Evolutionary conservation across 1,140 invertebrate genomes (phyloP), one percentile per base, ranked within the genome.

Genomic region (Scylla paramamosain): DNA sequence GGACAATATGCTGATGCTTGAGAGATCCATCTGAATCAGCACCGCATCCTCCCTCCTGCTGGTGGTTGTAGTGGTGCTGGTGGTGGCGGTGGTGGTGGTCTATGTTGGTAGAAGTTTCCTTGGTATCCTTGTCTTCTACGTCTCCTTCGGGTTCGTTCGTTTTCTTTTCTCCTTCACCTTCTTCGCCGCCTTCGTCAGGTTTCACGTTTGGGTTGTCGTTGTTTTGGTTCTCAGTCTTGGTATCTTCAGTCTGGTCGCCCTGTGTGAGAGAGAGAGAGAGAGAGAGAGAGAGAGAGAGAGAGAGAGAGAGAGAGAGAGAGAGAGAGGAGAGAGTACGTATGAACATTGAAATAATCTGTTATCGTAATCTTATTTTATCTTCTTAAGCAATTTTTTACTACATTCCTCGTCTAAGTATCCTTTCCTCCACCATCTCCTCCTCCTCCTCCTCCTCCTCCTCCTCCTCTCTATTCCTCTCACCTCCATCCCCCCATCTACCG

Each of bases 301-400:
- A 87, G 16, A n/a, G 84, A 87, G 20, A 87, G 84, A 87, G 16
- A 87, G 84, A n/a, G 84, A 87, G 16, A 87, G 84, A 29, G 84
- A 87, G 16, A 87, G 16, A 87, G 28, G 3, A 87, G 16, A 87
- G 28, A 12, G 28, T 39, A 39, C 39, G 39, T 39, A 39, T 39
- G 39, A 39, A 39, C 39, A 39, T 39, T 39, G 39, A 39, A 39
- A 39, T 39, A 39, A 39, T 39, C 39, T 39, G 39, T 6, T 39
- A 39, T 39, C 39, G 39, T 39, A 39, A 2, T 1, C 39, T 2
- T 6, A 39, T 39, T 39, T 6, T 39, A 6, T 39, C 39, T 39
- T 39, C 39, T 6, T 6, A 39, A 39, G 39, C 39, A 39, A 39
- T 39, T 39, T 6, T 39, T 39, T 39, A 10, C 0, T 87, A 39